Conservation (phyloP, 2,797 vertebrate genomes). For the Oceanodroma leucorhoa region DNA sequence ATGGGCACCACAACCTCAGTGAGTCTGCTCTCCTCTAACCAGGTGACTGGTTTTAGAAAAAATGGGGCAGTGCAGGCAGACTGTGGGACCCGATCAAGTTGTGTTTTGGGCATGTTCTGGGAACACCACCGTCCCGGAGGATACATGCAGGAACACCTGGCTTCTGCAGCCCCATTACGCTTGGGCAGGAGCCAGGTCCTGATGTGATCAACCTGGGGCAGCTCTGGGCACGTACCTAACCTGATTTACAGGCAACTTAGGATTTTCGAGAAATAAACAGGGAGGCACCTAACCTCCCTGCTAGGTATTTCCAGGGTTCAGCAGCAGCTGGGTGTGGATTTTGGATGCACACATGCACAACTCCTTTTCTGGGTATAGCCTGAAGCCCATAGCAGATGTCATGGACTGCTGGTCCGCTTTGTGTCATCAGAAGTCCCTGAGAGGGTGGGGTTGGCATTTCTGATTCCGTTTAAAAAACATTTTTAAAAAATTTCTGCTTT, state of each 20-base stretch:
- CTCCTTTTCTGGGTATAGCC: neutral
- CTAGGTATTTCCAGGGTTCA: neutral
- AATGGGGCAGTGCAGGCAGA: neutral
- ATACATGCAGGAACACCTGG: neutral
- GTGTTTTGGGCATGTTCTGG: neutral
- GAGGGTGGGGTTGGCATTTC: neutral
- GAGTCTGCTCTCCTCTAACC: neutral
- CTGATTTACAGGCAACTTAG: neutral
- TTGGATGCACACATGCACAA: neutral
- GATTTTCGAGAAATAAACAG: neutral
- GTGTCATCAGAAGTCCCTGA: neutral
- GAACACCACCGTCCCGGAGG: neutral
- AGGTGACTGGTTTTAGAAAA: neutral
- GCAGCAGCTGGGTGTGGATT: neutral
- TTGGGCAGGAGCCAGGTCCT: neutral
- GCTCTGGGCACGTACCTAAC: neutral
- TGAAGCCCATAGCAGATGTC: neutral
- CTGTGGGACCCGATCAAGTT: fast-evolving
- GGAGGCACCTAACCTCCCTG: neutral
- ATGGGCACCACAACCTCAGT: neutral
- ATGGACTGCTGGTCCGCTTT: neutral
- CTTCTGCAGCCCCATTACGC: neutral
- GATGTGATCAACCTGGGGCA: neutral
- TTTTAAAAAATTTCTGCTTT: neutral
- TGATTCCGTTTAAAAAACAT: neutral